A percentile compares a stretch with the other conserved stretches of the same genome.
These are phyloP conservation scores for Drosophila gunungcola DNA, from an alignment of 1,140 invertebrate genomes.

Conservation along the genomic window DNA sequence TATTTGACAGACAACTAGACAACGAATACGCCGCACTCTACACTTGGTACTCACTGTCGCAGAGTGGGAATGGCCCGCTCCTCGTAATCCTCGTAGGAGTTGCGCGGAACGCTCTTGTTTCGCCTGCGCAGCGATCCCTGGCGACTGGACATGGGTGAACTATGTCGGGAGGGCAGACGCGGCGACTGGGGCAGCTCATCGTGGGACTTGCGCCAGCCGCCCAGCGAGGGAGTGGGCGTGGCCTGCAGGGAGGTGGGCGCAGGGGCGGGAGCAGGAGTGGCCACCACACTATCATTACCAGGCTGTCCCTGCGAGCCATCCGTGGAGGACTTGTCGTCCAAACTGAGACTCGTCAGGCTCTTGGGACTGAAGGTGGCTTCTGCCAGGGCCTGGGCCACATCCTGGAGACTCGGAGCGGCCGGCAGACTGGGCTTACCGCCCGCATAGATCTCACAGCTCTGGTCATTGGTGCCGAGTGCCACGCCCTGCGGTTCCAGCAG, in stretches of 20 bases:
- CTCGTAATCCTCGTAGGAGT: slow-evolving; percentile 94
- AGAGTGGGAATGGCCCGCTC: slow-evolving; percentile 92
- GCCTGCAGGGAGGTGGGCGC: slow-evolving; percentile 45
- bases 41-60: slow-evolving; percentile 88
- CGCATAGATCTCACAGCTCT: slow-evolving; percentile 78
- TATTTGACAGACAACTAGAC: slow-evolving; percentile 13
- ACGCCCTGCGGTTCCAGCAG: slow-evolving; percentile 93
- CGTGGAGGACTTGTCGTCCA: slow-evolving; percentile 67
- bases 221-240: slow-evolving; percentile 27
- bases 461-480: slow-evolving; percentile 72
- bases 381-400: slow-evolving; percentile 78
- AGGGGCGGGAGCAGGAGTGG: neutral
- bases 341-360: slow-evolving; percentile 33
- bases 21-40: slow-evolving; percentile 3
- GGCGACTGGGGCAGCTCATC: slow-evolving; percentile 83
- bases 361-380: slow-evolving; percentile 69
- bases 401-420: slow-evolving; percentile 78
- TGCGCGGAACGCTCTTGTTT: slow-evolving; percentile 90
- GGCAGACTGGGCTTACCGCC: slow-evolving; percentile 77
- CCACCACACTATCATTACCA: slow-evolving; percentile 29
- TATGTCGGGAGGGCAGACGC: slow-evolving; percentile 75
- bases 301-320: slow-evolving; percentile 52
- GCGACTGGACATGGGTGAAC: slow-evolving; percentile 85
- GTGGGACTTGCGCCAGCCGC: slow-evolving; percentile 66
- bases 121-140: slow-evolving; percentile 88